phyloP scores from a whole-genome alignment of 2,888 invertebrate genomes.

The Epistrophella euchroma region DNA sequence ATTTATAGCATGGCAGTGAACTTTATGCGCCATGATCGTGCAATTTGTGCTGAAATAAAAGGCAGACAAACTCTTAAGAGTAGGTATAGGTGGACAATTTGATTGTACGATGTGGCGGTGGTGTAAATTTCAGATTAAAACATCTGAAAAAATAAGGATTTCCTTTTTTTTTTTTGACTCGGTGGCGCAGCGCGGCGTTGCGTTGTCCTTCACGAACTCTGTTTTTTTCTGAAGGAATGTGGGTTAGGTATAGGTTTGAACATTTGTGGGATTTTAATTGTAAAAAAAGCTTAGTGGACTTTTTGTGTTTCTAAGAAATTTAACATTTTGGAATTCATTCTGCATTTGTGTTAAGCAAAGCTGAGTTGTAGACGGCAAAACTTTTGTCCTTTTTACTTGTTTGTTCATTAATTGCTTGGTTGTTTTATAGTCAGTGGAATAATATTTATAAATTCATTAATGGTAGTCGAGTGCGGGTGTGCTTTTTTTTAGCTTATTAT shows the following conservation, averaged over 20 bases:
- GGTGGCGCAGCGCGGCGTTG: not conserved
- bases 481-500: not conserved
- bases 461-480: conserved; percentile 11
- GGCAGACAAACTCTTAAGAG: conserved; percentile 25
- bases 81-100: conserved; percentile 74
- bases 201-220: not conserved
- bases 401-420: conserved; percentile 60
- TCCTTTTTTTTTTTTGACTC: not conserved
- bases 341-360: conserved; percentile 41
- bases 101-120: conserved; percentile 68
- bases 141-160: conserved; percentile 71
- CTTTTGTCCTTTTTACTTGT: conserved; percentile 59
- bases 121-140: conserved; percentile 76
- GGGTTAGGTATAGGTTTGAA: not conserved
- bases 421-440: conserved; percentile 48
- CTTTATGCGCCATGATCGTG: conserved; percentile 63
- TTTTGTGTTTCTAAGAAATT: conserved; percentile 17
- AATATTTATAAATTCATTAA: conserved; percentile 51
- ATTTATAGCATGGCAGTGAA: conserved; percentile 70
- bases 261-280: not conserved
- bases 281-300: conserved; percentile 5
- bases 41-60: conserved; percentile 50
- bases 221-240: not conserved
- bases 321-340: conserved; percentile 49
- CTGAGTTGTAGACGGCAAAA: conserved; percentile 27